These are phyloP conservation scores for Argyra leucocephala DNA, from an alignment of 2,888 invertebrate genomes.

Conservation along the genomic window DNA sequence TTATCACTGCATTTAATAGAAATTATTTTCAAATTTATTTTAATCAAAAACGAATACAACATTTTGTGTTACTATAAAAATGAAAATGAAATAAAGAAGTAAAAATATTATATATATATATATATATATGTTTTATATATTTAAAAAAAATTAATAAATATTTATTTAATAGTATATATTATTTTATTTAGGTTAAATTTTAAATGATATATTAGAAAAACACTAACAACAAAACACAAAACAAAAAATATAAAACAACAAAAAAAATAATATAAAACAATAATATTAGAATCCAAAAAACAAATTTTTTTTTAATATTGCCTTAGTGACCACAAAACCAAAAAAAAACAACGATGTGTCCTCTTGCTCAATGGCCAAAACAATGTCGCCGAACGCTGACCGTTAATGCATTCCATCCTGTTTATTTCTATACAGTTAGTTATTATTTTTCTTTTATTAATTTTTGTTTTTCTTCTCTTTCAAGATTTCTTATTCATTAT, in stretches of 20 bases:
- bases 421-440: constrained; percentile 12
- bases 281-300: no score
- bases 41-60: no score
- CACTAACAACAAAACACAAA: neutral
- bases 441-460: neutral
- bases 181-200: neutral
- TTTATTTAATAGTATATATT: no score
- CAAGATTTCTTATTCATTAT: neutral
- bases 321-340: neutral
- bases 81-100: no score
- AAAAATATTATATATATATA: no score
- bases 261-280: no score
- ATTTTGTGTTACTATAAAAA: no score
- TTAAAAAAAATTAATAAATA: no score
- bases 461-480: neutral
- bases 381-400: constrained; percentile 24
- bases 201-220: neutral
- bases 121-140: no score
- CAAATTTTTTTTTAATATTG: neutral
- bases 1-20: no score
- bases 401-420: constrained; percentile 23
- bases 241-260: neutral
- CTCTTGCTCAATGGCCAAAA: constrained; percentile 19
- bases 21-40: no score
- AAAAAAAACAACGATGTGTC: constrained; percentile 9